phyloP scores from a whole-genome alignment of 1,140 invertebrate genomes.

The Zaprionus kolodkinae region DNA sequence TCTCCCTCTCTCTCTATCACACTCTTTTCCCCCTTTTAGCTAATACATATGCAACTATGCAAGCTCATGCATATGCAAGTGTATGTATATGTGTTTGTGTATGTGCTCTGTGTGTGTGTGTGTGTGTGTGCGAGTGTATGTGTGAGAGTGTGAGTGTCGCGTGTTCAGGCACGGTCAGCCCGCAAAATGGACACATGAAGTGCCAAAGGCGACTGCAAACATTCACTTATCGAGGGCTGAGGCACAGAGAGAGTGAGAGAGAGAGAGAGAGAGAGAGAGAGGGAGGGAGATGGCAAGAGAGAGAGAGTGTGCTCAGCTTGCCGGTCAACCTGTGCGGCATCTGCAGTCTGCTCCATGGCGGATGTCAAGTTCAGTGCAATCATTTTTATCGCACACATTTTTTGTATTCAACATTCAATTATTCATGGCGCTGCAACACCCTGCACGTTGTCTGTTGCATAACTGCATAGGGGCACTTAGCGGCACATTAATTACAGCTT shows the following conservation, averaged over 20 bases:
- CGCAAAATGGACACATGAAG: constrained; percentile 60
- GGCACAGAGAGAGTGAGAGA: not conserved
- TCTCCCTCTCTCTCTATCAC: not conserved
- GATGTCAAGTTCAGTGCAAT: constrained; percentile 56
- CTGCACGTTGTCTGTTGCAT: constrained; percentile 41
- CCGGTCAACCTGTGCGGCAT: constrained; percentile 49
- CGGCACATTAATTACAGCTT: constrained; percentile 49
- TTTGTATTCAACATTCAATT: constrained; percentile 34
- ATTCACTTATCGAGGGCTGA: constrained; percentile 4
- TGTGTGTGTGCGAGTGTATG: constrained; percentile 6
- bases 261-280: not conserved
- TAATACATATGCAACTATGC: not conserved
- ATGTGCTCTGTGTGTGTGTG: constrained; percentile 1
- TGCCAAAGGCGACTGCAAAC: constrained; percentile 49
- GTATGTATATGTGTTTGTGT: constrained; percentile 1
- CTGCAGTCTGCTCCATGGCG: constrained; percentile 2
- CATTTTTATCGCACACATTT: constrained; percentile 36
- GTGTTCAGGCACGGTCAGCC: constrained; percentile 32
- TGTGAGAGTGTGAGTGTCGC: constrained; percentile 29
- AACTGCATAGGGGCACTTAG: constrained; percentile 34
- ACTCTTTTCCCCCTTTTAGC: not conserved
- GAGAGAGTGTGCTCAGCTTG: constrained; percentile 19
- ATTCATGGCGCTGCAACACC: constrained; percentile 23
- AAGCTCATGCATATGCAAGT: constrained; percentile 4
- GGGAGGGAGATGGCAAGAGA: not conserved